Evolutionary conservation across 2,797 vertebrate species (phyloP).

Genomic region (Masticophis lateralis): DNA sequence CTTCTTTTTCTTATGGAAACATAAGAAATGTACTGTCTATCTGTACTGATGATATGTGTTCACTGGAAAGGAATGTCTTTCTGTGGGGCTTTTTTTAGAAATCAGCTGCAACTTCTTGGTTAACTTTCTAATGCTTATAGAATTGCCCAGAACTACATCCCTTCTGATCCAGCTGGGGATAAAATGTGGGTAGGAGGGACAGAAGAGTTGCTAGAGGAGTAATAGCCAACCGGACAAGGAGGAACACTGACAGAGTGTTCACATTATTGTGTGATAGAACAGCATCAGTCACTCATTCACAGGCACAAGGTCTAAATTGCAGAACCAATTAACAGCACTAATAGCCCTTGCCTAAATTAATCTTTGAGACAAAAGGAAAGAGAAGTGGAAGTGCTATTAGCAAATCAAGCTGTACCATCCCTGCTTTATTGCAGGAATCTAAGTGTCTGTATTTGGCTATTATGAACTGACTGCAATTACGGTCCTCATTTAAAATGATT

Average conservation of each 20-base stretch:
- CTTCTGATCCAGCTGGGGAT: conserved; percentile 50
- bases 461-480: conserved; percentile 98
- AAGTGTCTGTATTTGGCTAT: conserved; percentile 87
- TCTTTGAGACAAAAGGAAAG: conserved; percentile 98
- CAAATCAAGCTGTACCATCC: conserved; percentile 95
- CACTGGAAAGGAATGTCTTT: conserved; percentile 26
- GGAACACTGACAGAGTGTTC: conserved; percentile 92
- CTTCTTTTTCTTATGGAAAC: background rate
- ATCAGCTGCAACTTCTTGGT: conserved; percentile 36
- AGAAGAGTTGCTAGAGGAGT: conserved; percentile 49
- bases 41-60: conserved; percentile 26
- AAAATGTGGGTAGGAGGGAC: conserved; percentile 25
- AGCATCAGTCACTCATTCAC: conserved; percentile 99
- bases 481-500: conserved; percentile 98
- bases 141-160: conserved; percentile 53
- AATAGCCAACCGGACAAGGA: conserved; percentile 84
- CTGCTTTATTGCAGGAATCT: conserved; percentile 93
- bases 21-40: background rate
- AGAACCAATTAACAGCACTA: conserved; percentile 99
- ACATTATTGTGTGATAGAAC: conserved; percentile 87
- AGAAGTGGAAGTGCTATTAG: conserved; percentile 94
- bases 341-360: conserved; percentile 99
- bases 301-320: conserved; percentile 98
- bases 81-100: conserved; percentile 53
- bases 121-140: conserved; percentile 61